phyloP scores from a whole-genome alignment of 2,113 vertebrate genomes.

The Pituophis catenifer region DNA sequence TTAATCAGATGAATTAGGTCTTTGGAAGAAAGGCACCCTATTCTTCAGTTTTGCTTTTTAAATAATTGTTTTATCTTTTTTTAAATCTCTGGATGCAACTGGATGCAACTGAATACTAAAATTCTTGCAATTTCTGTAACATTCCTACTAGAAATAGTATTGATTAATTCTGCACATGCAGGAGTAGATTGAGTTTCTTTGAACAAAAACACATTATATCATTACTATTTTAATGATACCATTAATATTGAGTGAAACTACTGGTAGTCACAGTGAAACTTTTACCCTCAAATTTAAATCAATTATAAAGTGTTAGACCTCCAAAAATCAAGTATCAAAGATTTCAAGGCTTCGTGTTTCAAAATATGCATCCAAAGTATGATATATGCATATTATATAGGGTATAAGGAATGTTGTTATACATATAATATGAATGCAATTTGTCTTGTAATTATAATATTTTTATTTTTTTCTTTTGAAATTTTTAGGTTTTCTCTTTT shows the following conservation, averaged over 20 bases:
- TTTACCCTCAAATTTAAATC: constrained; percentile 49
- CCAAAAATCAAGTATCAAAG: constrained; percentile 56
- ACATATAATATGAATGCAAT: fast-evolving
- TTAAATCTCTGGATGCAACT: background rate
- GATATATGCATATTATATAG: background rate
- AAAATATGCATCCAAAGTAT: constrained; percentile 41
- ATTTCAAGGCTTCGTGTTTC: constrained; percentile 44
- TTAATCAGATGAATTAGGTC: background rate
- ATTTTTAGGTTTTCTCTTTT: background rate
- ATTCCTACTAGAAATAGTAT: background rate
- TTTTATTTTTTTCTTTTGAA: background rate
- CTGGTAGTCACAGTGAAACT: constrained; percentile 56
- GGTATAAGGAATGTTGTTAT: background rate
- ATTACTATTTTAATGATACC: constrained; percentile 48
- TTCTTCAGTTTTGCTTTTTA: background rate
- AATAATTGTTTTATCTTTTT: background rate
- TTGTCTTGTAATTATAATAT: background rate
- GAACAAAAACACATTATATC: constrained; percentile 55
- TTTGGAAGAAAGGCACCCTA: background rate
- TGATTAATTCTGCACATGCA: constrained; percentile 28
- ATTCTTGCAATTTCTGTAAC: background rate
- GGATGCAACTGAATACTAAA: background rate
- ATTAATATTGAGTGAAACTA: constrained; percentile 49
- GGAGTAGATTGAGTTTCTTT: constrained; percentile 50
- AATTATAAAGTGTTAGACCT: constrained; percentile 59